These are phyloP conservation scores for Drosophila longiperda DNA, from an alignment of 2,888 invertebrate species.

Conservation along the genomic window DNA sequence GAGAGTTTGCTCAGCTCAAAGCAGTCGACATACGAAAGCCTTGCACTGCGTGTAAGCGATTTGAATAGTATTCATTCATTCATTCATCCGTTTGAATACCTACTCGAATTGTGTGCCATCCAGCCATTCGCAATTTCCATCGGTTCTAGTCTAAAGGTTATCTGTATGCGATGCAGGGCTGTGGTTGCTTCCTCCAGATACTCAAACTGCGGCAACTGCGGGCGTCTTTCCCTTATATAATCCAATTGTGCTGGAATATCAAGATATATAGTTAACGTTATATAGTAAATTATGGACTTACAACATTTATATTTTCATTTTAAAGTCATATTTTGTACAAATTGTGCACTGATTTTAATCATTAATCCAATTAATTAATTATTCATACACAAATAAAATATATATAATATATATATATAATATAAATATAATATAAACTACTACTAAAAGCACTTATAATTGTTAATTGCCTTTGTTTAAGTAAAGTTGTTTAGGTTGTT, in stretches of 20 bases:
- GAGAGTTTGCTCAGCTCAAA: slow-evolving; percentile 34
- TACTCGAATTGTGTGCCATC: slow-evolving; percentile 48
- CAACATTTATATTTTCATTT: neutral
- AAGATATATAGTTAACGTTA: neutral
- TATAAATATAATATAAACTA: too few species aligned
- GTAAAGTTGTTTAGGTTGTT: too few species aligned
- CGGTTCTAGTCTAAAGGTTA: slow-evolving; percentile 10
- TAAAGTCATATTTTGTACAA: neutral
- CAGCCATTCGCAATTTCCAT: slow-evolving; percentile 35
- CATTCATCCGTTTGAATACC: neutral
- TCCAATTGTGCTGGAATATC: slow-evolving; percentile 39
- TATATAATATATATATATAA: too few species aligned
- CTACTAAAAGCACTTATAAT: too few species aligned
- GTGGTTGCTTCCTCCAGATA: slow-evolving; percentile 23
- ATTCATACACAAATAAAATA: too few species aligned
- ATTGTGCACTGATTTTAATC: too few species aligned
- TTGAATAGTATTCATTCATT: neutral
- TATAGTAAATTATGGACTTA: neutral
- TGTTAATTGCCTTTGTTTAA: too few species aligned
- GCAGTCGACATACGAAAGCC: slow-evolving; percentile 46
- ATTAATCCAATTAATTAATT: neutral
- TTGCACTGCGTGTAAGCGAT: slow-evolving; percentile 22
- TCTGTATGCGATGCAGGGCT: slow-evolving; percentile 38
- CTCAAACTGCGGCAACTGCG: slow-evolving; percentile 6
- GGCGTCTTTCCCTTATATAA: neutral